Base-by-base conservation (phyloP, 1,140 invertebrate species). In the Heliothis subflexa region DNA sequence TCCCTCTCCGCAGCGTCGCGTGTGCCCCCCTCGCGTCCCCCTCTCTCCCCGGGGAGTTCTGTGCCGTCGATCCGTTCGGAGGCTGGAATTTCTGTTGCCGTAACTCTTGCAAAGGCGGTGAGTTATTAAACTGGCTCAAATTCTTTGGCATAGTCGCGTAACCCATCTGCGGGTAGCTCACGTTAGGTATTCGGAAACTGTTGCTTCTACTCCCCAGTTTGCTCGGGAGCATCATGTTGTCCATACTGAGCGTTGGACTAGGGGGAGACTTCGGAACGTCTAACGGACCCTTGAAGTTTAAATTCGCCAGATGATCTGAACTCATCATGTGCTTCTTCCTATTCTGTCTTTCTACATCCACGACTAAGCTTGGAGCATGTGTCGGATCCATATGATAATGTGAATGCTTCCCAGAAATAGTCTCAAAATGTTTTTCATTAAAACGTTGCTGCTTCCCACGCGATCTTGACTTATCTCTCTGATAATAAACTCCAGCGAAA, bases 401-500 rank as follows among this genome's bases (percentile, higher is more conserved):
- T 9, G 96, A 96, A 83, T 96, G 96, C 85, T 96, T 96, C 5
- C 92, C 94, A 12, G 94, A 95, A 81, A 97, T 96, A 13, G 96
- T 96, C 84, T 97, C 96, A 85, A 96, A 97, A 64, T 96, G 96
- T 91, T 97, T 97, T 84, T 97, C 95, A 64, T 95, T 96, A 83
- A 94, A 95, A 80, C 84, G 90, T 81, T 91, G 95, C 83, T 91
- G 95, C 83, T 95, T 95, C 1, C 91, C 95, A 73, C 96, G 95
- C 11, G 96, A 95, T 73, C 97, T 95, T 5, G 97, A 96, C 91
- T 98, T 97, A 88, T 98, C 97, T 28, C 97, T 93, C 87, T 98
- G 98, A 92, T 98, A 98, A 90, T 98, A 98, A 2, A 98, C 97
- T 1, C 96, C 97, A 54, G 97, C 97, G 84, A 98, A 98, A 81